Percentiles rank a stretch among this genome's conserved stretches.
Conservation (phyloP, 37 sponge, comb jelly and placozoan genomes). For the Hormiphora californensis region DNA sequence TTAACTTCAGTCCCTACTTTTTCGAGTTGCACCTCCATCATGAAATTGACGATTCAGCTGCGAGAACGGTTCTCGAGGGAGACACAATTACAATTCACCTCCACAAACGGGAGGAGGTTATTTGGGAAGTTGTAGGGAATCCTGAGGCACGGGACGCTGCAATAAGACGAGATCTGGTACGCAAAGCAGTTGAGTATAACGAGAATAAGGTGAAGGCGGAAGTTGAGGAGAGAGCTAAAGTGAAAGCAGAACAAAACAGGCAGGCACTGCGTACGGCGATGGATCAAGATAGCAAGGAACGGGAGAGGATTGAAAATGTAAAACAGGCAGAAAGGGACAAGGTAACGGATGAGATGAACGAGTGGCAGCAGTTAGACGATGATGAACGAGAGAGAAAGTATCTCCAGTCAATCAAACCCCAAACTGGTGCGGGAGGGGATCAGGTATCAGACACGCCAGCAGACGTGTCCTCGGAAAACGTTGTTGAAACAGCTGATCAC, state of each 20-base stretch:
- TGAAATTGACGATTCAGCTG: constrained; percentile 2
- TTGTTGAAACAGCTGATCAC: too few relatives aligned
- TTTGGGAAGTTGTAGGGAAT: neutral
- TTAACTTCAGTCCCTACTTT: constrained; percentile 49
- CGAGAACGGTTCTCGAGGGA: neutral
- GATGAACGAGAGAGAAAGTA: constrained; percentile 63
- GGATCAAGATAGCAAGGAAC: constrained; percentile 65
- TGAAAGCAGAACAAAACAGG: constrained; percentile 44
- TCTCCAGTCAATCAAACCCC: neutral
- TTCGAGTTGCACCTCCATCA: constrained; percentile 4
- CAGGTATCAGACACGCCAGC: too few relatives aligned
- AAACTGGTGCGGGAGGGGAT: neutral
- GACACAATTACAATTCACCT: constrained; percentile 1
- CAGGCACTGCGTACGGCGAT: constrained; percentile 29
- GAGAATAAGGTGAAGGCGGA: constrained; percentile 19
- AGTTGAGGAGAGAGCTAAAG: neutral
- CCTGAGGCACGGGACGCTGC: neutral
- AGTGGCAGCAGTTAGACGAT: constrained; percentile 62
- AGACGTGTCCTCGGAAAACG: too few relatives aligned
- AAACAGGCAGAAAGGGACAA: constrained; percentile 81
- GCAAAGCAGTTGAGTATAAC: neutral
- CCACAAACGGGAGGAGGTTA: neutral
- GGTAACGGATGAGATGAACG: constrained; percentile 64
- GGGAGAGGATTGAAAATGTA: constrained; percentile 63
- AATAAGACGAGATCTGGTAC: constrained; percentile 26